Evolutionary conservation across 1,140 invertebrate genomes (phyloP).

Genomic region (Apis florea): DNA sequence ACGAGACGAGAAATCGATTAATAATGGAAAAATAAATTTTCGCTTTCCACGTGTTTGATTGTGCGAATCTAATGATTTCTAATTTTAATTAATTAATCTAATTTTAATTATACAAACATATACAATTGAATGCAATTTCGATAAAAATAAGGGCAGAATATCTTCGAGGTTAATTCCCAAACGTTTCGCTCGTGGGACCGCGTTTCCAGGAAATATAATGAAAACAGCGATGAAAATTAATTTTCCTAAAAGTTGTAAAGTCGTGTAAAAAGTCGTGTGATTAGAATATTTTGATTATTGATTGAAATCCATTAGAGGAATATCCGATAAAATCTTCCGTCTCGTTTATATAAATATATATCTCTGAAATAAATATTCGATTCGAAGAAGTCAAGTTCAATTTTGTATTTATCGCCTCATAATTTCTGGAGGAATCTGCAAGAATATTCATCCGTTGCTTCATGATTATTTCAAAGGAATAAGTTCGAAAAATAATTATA

Average conservation of each 20-base stretch:
- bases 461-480: too few species aligned
- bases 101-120: too few species aligned
- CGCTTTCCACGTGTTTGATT: background rate
- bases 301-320: background rate
- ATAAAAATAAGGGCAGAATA: slow-evolving; percentile 3
- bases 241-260: background rate
- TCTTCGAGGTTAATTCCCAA: background rate
- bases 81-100: too few species aligned
- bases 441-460: background rate
- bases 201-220: background rate
- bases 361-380: background rate
- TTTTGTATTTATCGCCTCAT: background rate
- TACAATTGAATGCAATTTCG: background rate
- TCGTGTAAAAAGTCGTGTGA: background rate
- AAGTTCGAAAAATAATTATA: too few species aligned
- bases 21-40: too few species aligned
- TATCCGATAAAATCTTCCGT: background rate
- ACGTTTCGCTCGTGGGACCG: background rate
- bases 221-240: background rate
- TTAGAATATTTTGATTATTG: background rate
- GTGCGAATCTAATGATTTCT: background rate
- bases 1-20: background rate
- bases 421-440: background rate
- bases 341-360: background rate
- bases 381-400: background rate